phyloP scores from a whole-genome alignment of 2,797 vertebrate genomes.

The Gephyroberyx darwinii region DNA sequence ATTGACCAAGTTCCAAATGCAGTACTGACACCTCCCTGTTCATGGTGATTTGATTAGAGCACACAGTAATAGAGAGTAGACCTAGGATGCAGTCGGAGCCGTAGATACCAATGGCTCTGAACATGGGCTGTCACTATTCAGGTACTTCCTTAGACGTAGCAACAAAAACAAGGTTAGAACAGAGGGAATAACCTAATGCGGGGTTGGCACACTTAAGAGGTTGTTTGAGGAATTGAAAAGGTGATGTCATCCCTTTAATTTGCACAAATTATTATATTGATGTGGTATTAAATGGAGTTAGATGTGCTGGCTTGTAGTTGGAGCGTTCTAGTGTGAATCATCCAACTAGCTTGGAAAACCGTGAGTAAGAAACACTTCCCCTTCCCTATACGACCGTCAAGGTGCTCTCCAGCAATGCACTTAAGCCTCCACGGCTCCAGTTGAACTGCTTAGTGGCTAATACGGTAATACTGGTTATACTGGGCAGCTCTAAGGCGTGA shows the following conservation, averaged over 20 bases:
- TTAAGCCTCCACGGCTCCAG: neutral
- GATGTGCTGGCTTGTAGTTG: too few species aligned
- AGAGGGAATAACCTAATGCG: neutral
- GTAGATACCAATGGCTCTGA: constrained; percentile 22
- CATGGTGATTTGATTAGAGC: constrained; percentile 51
- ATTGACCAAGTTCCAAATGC: constrained; percentile 59
- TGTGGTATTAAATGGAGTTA: neutral
- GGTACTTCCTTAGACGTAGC: constrained; percentile 18
- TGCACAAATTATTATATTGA: neutral
- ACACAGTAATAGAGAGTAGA: constrained; percentile 19
- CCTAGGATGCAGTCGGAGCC: constrained; percentile 3
- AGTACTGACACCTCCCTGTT: constrained; percentile 47
- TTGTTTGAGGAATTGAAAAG: constrained; percentile 7
- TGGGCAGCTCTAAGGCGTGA: neutral
- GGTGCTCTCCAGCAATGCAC: neutral
- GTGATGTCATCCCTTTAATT: neutral
- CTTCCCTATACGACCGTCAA: too few species aligned
- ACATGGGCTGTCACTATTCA: constrained; percentile 25
- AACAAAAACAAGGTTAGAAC: constrained; percentile 22
- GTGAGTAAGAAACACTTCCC: too few species aligned
- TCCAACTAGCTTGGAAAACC: too few species aligned
- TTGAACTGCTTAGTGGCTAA: neutral
- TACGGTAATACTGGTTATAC: neutral
- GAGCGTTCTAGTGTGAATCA: too few species aligned
- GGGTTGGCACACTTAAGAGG: neutral